Evolutionary conservation across 2,888 invertebrate species (phyloP), one percentile per base, ranked within the genome.

Genomic region (Cordilura impudica): DNA sequence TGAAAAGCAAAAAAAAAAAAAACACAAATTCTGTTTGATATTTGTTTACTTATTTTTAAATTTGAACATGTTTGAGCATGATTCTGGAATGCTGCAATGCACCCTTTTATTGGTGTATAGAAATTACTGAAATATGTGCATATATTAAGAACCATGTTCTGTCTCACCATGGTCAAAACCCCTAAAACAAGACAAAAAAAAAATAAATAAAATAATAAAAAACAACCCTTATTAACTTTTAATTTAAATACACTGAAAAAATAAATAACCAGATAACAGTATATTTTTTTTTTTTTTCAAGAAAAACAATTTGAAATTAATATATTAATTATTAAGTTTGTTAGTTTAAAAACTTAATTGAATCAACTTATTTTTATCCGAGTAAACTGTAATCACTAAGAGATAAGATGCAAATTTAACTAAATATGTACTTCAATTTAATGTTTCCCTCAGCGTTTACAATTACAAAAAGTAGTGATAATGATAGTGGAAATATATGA

Each of bases 401-500:
- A n/a, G n/a, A n/a, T n/a, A n/a, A n/a, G n/a, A n/a, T n/a, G n/a
- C n/a, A n/a, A n/a, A n/a, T n/a, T n/a, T n/a, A n/a, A n/a, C n/a
- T n/a, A n/a, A n/a, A n/a, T n/a, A n/a, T n/a, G n/a, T n/a, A n/a
- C n/a, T n/a, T n/a, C n/a, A n/a, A n/a, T n/a, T n/a, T n/a, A n/a
- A n/a, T n/a, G n/a, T n/a, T 71, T 56, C 47, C 39, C 19, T 43
- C 16, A 51, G 51, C 51, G 73, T 45, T 51, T 10, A 53, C 18
- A 23, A 26, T 23, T 39, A 10, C 47, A 39, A 26, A 47, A 16
- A 67, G 14, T 31, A 65, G 49, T 66, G 51, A 49, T 73, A 66
- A 66, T 60, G 65, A 58, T 67, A 69, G 72, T 78, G 61, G 61
- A 63, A 72, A 67, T 53, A 53, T 71, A 71, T 66, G 63, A 71